Percentiles rank a stretch among this genome's conserved stretches.
These are phyloP conservation scores for Orcinus orca DNA, from an alignment of 2,113 vertebrate species.

Conservation along the genomic window DNA sequence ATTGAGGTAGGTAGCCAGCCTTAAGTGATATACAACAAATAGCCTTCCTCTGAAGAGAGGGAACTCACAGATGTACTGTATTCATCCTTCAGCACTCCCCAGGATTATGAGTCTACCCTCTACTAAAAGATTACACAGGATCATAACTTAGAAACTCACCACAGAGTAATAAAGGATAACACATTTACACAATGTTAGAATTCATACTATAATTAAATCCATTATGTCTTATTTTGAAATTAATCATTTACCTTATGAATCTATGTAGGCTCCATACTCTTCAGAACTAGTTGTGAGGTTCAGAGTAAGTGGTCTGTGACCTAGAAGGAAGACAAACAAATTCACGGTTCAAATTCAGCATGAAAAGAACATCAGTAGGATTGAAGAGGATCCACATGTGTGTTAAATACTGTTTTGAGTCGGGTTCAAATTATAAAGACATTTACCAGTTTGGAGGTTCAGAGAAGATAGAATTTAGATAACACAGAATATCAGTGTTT, in stretches of 20 bases:
- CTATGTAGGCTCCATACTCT: slow-evolving; percentile 63
- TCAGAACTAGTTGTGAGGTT: slow-evolving; percentile 48
- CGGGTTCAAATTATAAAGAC: neutral
- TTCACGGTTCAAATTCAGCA: slow-evolving; percentile 21
- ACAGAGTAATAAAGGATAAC: neutral
- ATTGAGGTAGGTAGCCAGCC: neutral
- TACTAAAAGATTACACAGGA: neutral
- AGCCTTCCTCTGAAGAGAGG: neutral
- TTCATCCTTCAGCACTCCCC: neutral
- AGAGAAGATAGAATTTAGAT: neutral
- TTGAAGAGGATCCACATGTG: neutral
- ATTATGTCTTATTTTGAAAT: neutral
- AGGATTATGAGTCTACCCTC: neutral
- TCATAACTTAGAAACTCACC: neutral
- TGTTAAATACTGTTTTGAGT: neutral
- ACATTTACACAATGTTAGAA: neutral
- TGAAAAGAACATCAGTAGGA: neutral
- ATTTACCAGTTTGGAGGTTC: slow-evolving; percentile 16
- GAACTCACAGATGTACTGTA: neutral
- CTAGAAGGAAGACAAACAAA: slow-evolving; percentile 72
- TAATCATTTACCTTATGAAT: slow-evolving; percentile 66
- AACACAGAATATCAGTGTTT: neutral
- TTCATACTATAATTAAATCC: neutral
- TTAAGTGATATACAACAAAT: neutral
- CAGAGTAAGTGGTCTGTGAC: slow-evolving; percentile 31